Evolutionary conservation across 2,113 vertebrate genomes (phyloP).

Genomic region (Scartelaos histophorus): DNA sequence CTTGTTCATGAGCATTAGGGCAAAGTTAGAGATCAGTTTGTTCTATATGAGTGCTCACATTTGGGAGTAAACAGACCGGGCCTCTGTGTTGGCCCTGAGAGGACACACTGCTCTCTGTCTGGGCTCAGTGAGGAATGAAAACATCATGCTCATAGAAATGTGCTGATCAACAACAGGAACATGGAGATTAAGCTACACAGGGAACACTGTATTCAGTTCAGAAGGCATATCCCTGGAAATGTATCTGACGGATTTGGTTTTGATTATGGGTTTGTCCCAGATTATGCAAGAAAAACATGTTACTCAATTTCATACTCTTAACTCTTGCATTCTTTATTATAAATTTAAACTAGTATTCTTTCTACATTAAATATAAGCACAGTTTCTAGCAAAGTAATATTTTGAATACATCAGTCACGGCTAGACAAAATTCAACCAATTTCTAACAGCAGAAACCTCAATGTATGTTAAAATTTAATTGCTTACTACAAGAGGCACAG

Average conservation of each 20-base stretch:
- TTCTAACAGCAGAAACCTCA: background rate
- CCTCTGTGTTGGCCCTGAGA: slow-evolving; percentile 45
- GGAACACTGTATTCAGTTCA: background rate
- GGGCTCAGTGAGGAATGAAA: slow-evolving; percentile 30
- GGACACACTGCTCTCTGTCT: slow-evolving; percentile 21
- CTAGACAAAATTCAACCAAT: background rate
- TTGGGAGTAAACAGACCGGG: slow-evolving; percentile 39
- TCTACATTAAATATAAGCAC: background rate
- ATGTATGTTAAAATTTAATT: background rate
- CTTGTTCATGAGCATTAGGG: background rate
- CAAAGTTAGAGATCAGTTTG: background rate
- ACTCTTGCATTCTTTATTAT: background rate
- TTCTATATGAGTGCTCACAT: background rate
- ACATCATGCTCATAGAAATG: slow-evolving; percentile 58
- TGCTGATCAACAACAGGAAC: slow-evolving; percentile 15
- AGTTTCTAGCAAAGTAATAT: background rate
- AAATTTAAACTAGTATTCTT: background rate
- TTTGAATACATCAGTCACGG: background rate
- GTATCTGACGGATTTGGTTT: background rate
- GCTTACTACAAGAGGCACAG: background rate
- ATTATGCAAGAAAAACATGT: too few species aligned
- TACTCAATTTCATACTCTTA: too few species aligned
- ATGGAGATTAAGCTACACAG: background rate
- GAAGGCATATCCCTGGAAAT: background rate
- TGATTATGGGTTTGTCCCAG: too few species aligned